Base-by-base conservation (phyloP, 2,113 vertebrate genomes). In the Nycticorax nycticorax region DNA sequence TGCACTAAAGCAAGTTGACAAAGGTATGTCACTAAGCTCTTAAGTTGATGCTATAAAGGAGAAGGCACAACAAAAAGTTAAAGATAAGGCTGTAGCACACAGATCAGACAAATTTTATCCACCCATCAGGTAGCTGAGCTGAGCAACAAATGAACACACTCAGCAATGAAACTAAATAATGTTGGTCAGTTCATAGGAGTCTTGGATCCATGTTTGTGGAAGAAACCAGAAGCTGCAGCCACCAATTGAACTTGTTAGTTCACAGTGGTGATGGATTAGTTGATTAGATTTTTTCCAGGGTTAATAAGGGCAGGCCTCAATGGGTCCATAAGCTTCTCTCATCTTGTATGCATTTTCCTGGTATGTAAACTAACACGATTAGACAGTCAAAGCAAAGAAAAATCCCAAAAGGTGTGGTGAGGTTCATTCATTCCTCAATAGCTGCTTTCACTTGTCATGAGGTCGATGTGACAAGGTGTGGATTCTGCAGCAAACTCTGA, bases 251-350 rank as follows among this genome's bases (percentile, higher is more conserved):
- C 92, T 97, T 94, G 86, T 94, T 82, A 79, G 79, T 73, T 96
- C 43, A 48, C 68, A 59, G 21, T 55, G 90, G 62, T 95, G 82
- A 95, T 71, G 71, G 60, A 82, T 71, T 50, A 39, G 37, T 76
- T 63, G 73, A 94, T 97, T 79, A 67, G 89, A 92, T 94, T 81
- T 72, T 94, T 94, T 96, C 92, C 79, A 21, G 73, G 95, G 95
- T 96, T 96, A 97, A 93, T 95, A 96, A 93, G 94, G 92, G 94
- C 94, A 95, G 48, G 81, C 80, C 88, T 95, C 87, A 74, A 21
- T 48, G 72, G 92, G 81, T 67, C 96, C 89, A 52, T 55, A 67
- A 84, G 52, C 60, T 92, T 62, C 82, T 91, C 83, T 92, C 83
- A 68, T 77, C 92, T 89, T 92, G 48, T 82, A n/a, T n/a, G 57